Conservation (phyloP, 2,113 vertebrate species). For the Misgurnus mizolepis region DNA sequence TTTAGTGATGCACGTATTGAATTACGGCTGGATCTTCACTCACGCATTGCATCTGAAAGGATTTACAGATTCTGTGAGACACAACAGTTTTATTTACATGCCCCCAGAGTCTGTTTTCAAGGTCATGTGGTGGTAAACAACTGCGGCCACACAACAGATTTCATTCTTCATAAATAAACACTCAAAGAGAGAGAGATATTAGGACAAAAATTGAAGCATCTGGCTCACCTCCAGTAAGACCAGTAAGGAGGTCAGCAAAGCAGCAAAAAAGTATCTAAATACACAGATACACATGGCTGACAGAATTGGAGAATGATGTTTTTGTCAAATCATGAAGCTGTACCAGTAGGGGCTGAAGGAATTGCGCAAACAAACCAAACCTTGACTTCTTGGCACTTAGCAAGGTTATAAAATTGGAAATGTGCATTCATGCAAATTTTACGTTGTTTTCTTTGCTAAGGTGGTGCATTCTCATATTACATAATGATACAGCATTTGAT, state of each 20-base stretch:
- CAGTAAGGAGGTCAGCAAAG: too few species aligned
- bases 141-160: not conserved
- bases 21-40: slow-evolving; percentile 27
- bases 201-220: not conserved
- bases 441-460: not conserved
- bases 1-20: slow-evolving; percentile 30
- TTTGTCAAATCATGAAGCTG: not conserved
- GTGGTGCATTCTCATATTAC: not conserved
- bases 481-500: not conserved
- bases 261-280: too few species aligned
- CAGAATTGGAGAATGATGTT: not conserved
- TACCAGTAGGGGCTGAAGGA: too few species aligned
- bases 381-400: not conserved
- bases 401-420: not conserved
- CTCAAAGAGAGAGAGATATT: not conserved
- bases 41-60: not conserved
- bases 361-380: not conserved
- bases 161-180: not conserved
- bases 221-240: not conserved
- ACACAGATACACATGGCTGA: too few species aligned
- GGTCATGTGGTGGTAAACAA: slow-evolving; percentile 21
- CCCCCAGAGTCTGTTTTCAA: slow-evolving; percentile 33
- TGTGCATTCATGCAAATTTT: slow-evolving; percentile 5
- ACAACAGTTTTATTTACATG: slow-evolving; percentile 32
- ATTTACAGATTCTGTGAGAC: not conserved